Percentiles rank a stretch among this genome's conserved stretches.
phyloP scores from a whole-genome alignment of 2,113 vertebrate species.

The Ictidomys tridecemlineatus region DNA sequence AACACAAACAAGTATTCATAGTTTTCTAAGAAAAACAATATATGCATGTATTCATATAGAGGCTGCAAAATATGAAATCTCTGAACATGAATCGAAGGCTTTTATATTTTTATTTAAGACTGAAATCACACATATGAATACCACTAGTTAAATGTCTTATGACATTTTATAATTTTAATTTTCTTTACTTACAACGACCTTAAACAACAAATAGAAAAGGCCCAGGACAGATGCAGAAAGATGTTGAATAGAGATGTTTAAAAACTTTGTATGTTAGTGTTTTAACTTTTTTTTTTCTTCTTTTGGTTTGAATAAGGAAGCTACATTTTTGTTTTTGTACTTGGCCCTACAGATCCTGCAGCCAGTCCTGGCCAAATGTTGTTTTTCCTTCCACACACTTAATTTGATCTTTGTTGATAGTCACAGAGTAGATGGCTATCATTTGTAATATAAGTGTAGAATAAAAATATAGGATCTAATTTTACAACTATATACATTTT shows the following conservation, averaged over 20 bases:
- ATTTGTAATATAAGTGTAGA: background rate
- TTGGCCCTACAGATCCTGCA: background rate
- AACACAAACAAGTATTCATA: background rate
- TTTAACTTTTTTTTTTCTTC: background rate
- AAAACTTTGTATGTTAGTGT: background rate
- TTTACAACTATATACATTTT: background rate
- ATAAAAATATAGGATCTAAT: background rate
- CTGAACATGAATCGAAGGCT: background rate
- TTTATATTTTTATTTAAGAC: background rate
- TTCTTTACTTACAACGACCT: background rate
- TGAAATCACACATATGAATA: background rate
- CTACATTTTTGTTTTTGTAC: background rate
- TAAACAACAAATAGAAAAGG: background rate
- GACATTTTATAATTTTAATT: background rate
- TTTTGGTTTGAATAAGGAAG: background rate
- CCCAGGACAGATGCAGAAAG: background rate
- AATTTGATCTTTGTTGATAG: background rate
- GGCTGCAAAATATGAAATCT: background rate
- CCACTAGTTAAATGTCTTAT: background rate
- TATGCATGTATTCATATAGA: background rate
- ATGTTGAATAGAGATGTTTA: background rate
- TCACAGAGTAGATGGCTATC: background rate
- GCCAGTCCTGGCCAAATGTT: background rate
- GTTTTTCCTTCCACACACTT: background rate
- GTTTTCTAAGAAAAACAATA: background rate